Conservation (phyloP, 2,888 invertebrate species). For the Thymelicus acteon region DNA sequence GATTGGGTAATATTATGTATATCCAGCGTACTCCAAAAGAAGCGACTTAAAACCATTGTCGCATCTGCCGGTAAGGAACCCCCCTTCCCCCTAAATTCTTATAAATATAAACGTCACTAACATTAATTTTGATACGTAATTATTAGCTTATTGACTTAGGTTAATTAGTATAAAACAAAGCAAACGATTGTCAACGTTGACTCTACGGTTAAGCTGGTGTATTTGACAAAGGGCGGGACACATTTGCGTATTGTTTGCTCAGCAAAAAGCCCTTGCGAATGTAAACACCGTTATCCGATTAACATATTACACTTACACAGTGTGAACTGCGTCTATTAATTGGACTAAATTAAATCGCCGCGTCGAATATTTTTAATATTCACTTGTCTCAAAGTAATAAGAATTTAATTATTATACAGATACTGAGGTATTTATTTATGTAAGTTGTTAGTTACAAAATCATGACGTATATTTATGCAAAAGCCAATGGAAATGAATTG, state of each 20-base stretch:
- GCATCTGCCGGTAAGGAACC: too few species aligned
- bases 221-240: conserved; percentile 22
- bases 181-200: not conserved
- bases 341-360: conserved; percentile 39
- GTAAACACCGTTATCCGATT: conserved; percentile 61
- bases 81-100: too few species aligned
- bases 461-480: too few species aligned
- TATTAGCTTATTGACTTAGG: not conserved
- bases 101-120: too few species aligned
- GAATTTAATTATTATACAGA: too few species aligned
- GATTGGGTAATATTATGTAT: too few species aligned
- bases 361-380: conserved; percentile 13
- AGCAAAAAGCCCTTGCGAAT: conserved; percentile 59
- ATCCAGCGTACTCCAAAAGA: too few species aligned
- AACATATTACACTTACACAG: conserved; percentile 46
- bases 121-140: conserved; percentile 8
- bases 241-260: conserved; percentile 53
- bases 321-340: conserved; percentile 40
- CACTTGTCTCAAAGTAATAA: too few species aligned
- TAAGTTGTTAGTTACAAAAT: too few species aligned
- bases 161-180: not conserved
- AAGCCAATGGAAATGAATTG: too few species aligned
- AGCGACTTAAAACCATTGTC: too few species aligned
- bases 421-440: too few species aligned
- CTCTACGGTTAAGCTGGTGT: conserved; percentile 12